Evolutionary conservation across 1,140 invertebrate genomes (phyloP).

Genomic region (Cydia amplana): DNA sequence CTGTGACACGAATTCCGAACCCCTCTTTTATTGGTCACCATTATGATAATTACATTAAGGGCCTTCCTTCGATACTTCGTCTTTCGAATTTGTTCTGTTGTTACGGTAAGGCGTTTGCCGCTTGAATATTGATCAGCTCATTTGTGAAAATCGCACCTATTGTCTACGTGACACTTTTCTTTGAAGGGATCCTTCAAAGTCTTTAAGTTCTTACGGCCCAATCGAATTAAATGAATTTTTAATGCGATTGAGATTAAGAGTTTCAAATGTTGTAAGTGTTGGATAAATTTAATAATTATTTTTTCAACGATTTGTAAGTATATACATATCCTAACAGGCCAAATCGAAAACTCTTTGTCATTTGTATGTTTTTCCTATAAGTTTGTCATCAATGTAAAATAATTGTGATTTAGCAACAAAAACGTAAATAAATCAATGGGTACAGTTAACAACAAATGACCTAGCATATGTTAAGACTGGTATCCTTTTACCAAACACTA

Average conservation of each 20-base stretch:
- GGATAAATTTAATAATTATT: no score
- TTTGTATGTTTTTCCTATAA: no score
- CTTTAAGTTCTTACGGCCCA: constrained; percentile 49
- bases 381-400: no score
- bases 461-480: no score
- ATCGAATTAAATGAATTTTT: constrained; percentile 58
- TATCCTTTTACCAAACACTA: no score
- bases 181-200: constrained; percentile 45
- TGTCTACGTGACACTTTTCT: constrained; percentile 72
- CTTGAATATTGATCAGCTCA: constrained; percentile 76
- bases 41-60: constrained; percentile 78
- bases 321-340: no score
- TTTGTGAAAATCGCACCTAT: constrained; percentile 75
- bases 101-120: constrained; percentile 68
- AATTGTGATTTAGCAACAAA: no score
- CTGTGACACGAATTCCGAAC: constrained; percentile 71
- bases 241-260: constrained; percentile 39
- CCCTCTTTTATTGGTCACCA: constrained; percentile 76
- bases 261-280: neutral
- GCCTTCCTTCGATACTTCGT: constrained; percentile 72
- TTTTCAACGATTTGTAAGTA: no score
- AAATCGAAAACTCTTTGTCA: no score
- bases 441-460: no score
- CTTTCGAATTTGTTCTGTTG: constrained; percentile 76
- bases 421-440: no score